These are phyloP conservation scores for Limosa lapponica DNA, from an alignment of 2,797 vertebrate genomes.

Conservation along the genomic window DNA sequence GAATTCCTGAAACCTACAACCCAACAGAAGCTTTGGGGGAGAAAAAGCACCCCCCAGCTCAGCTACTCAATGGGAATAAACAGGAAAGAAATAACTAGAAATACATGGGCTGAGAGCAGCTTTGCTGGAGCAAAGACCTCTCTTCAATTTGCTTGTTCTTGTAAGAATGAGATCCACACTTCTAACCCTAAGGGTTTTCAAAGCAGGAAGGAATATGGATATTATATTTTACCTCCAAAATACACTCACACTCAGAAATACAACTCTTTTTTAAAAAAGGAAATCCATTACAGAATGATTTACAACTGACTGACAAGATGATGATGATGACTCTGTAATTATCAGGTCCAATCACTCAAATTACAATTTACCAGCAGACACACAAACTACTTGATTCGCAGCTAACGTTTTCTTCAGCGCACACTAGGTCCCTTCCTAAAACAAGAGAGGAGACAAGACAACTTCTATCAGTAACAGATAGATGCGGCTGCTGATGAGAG, in stretches of 20 bases:
- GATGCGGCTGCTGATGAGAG: neutral
- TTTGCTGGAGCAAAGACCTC: neutral
- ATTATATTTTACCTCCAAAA: conserved; percentile 1
- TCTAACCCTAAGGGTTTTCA: neutral
- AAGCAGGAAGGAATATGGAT: neutral
- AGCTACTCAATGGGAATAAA: neutral
- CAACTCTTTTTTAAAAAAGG: neutral
- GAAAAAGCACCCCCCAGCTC: neutral
- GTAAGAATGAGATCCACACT: neutral
- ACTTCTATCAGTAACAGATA: neutral
- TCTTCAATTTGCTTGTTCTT: neutral
- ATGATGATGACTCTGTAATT: conserved; percentile 45
- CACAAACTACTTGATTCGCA: conserved; percentile 42
- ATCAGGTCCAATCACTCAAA: conserved; percentile 44
- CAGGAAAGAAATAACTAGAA: neutral
- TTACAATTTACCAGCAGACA: conserved; percentile 52
- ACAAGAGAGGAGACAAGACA: neutral
- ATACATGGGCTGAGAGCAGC: neutral
- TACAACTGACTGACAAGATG: conserved; percentile 59
- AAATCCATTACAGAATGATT: conserved; percentile 40
- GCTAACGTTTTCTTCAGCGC: conserved; percentile 13
- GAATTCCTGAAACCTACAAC: neutral
- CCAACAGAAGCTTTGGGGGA: neutral
- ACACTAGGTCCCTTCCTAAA: neutral
- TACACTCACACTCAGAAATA: neutral